These are phyloP conservation scores for Stenodera caucasica DNA, from an alignment of 2,888 invertebrate species.

Conservation along the genomic window DNA sequence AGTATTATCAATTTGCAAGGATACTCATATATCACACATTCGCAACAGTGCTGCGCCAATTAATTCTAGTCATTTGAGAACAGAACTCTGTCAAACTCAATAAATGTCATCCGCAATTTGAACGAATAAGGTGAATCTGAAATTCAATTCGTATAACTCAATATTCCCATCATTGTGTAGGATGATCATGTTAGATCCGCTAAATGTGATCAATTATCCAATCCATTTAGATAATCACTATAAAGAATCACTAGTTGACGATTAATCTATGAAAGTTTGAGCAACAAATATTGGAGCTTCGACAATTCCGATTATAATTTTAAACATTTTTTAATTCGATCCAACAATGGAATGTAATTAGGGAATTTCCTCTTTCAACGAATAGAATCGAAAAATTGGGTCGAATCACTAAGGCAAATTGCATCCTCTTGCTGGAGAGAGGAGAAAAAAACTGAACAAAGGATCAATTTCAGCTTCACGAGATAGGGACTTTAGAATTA, in stretches of 20 bases:
- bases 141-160: conserved; percentile 2
- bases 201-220: neutral
- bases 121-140: neutral
- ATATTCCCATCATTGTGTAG: neutral
- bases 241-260: too few species aligned
- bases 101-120: conserved; percentile 28
- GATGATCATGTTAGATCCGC: neutral
- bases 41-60: conserved; percentile 25
- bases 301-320: too few species aligned
- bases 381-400: neutral
- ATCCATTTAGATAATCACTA: neutral
- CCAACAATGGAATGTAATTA: neutral
- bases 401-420: neutral
- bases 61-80: conserved; percentile 33
- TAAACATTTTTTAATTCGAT: neutral
- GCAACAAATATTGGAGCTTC: too few species aligned
- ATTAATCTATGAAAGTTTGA: too few species aligned
- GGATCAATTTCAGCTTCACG: neutral
- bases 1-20: neutral
- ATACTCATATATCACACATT: conserved; percentile 6
- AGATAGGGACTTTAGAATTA: too few species aligned
- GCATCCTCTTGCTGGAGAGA: neutral
- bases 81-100: conserved; percentile 33
- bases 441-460: neutral
- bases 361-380: neutral